Conservation (phyloP, 2,797 vertebrate genomes). For the Lepilemur ruficaudatus region DNA sequence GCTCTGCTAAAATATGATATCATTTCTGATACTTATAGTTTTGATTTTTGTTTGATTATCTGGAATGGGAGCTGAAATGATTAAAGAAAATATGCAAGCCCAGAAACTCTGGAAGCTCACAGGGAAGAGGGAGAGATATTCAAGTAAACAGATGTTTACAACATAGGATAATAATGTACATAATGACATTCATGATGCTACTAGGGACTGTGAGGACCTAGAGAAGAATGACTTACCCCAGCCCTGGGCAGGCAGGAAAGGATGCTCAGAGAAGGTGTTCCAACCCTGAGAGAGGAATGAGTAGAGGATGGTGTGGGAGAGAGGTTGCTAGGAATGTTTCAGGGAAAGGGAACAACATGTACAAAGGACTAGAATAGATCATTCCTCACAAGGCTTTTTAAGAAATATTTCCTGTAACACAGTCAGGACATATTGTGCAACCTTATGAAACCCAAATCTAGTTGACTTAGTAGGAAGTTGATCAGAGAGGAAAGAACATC, state of each 20-base stretch:
- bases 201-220: background rate
- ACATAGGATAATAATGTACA: fast-evolving
- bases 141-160: background rate
- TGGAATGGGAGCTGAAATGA: background rate
- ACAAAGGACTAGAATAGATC: background rate
- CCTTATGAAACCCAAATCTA: background rate
- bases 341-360: background rate
- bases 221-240: fast-evolving
- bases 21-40: background rate
- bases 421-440: background rate
- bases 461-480: background rate
- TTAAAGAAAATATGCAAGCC: background rate
- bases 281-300: background rate
- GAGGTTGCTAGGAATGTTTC: background rate
- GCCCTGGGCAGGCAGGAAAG: background rate
- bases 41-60: background rate
- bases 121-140: background rate
- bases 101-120: background rate
- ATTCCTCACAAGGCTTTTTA: background rate
- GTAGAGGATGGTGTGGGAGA: background rate
- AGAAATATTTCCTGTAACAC: background rate
- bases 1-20: background rate
- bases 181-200: background rate
- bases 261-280: background rate
- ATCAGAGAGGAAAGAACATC: background rate